Conservation (phyloP, 1,140 invertebrate genomes). For the Plectrocnemia conspersa region DNA sequence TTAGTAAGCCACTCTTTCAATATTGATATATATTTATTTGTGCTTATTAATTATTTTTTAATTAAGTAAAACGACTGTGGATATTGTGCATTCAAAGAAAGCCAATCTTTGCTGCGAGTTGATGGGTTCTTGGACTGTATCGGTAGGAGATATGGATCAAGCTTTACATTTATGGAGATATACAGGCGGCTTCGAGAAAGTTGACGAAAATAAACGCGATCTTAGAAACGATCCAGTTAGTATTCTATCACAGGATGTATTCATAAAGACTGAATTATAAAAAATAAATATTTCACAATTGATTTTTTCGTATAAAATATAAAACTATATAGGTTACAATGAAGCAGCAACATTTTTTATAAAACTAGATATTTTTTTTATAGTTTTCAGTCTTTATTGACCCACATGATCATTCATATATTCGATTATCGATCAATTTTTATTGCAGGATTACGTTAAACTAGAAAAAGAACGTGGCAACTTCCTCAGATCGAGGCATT, state of each 20-base stretch:
- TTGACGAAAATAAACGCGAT: conserved; percentile 72
- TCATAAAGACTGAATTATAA: conserved; percentile 4
- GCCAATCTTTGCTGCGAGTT: conserved; percentile 67
- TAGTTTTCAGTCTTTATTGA: too few relatives aligned
- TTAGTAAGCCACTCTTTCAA: conserved; percentile 66
- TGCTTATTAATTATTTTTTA: background rate
- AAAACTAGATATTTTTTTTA: too few relatives aligned
- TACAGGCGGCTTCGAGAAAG: conserved; percentile 83
- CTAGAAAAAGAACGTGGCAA: conserved; percentile 77
- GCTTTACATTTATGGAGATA: conserved; percentile 93
- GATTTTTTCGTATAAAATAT: too few relatives aligned
- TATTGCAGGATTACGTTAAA: conserved; percentile 67
- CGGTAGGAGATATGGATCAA: conserved; percentile 96
- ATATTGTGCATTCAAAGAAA: conserved; percentile 71
- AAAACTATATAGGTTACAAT: too few relatives aligned
- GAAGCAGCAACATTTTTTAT: too few relatives aligned
- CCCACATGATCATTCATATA: too few relatives aligned
- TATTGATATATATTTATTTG: background rate
- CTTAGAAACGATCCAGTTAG: conserved; percentile 69
- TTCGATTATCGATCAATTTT: too few relatives aligned
- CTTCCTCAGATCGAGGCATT: conserved; percentile 80
- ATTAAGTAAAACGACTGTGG: conserved; percentile 73
- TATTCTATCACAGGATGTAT: conserved; percentile 20
- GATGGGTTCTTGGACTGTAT: conserved; percentile 82
- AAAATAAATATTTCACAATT: conserved; percentile 8